phyloP scores from a whole-genome alignment of 1,140 invertebrate species.

The Hycleus cichorii region DNA sequence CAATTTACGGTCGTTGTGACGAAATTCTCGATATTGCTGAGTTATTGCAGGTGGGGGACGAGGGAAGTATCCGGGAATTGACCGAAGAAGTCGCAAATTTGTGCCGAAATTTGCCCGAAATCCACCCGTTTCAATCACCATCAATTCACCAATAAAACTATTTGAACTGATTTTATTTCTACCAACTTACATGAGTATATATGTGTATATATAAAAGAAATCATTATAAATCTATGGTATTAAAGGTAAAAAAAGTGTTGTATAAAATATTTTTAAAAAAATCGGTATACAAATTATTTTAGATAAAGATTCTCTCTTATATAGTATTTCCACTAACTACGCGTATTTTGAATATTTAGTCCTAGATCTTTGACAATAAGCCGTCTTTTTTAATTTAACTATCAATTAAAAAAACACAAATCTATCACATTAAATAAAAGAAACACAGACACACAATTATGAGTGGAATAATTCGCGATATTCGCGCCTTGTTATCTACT shows the following conservation, averaged over 20 bases:
- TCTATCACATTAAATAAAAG: not conserved
- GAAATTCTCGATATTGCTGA: no score
- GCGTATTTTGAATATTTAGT: conserved; percentile 1
- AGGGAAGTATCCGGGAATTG: no score
- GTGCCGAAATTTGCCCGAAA: no score
- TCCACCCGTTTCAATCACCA: no score
- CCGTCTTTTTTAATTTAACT: conserved; percentile 7
- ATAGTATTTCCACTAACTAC: not conserved
- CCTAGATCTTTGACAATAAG: conserved; percentile 5
- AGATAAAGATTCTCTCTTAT: not conserved
- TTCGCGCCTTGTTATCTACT: no score
- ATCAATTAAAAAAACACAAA: conserved; percentile 8
- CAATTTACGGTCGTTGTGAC: no score
- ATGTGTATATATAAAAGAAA: conserved; percentile 12
- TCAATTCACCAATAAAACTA: no score
- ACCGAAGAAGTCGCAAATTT: no score
- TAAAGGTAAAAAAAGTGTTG: conserved; percentile 18
- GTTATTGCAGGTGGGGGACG: no score
- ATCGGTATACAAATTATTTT: conserved; percentile 10
- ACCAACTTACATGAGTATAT: conserved; percentile 11
- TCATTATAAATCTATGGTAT: conserved; percentile 9
- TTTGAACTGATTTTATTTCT: conserved; percentile 1
- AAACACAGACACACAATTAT: not conserved
- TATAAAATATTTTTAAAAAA: conserved; percentile 13
- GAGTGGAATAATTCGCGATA: conserved; percentile 5